These are phyloP conservation scores for Drosophila sordidapex DNA, from an alignment of 2,888 invertebrate genomes.

Conservation along the genomic window DNA sequence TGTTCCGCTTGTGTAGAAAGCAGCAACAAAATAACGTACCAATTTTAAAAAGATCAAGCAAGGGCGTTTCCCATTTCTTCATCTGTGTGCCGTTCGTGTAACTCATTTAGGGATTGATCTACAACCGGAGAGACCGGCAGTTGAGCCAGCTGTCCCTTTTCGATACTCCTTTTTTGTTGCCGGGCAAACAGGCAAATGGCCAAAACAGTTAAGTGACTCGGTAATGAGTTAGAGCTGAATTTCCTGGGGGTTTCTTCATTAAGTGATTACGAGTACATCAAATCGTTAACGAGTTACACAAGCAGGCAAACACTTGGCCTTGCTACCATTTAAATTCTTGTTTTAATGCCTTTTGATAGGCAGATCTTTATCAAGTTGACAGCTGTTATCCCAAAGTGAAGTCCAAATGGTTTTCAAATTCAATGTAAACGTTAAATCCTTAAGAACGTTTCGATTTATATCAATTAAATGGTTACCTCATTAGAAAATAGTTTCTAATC, in stretches of 20 bases:
- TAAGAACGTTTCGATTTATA: constrained; percentile 44
- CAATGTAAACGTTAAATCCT: constrained; percentile 35
- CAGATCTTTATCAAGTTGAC: constrained; percentile 53
- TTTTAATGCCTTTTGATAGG: constrained; percentile 27
- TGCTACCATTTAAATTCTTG: constrained; percentile 8
- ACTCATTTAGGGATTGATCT: constrained; percentile 53
- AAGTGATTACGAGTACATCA: constrained; percentile 49
- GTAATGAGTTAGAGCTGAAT: constrained; percentile 29
- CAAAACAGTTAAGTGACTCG: constrained; percentile 33
- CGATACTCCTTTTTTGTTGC: constrained; percentile 59
- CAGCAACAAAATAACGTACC: constrained; percentile 6
- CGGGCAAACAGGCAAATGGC: constrained; percentile 23
- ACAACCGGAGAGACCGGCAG: constrained; percentile 15
- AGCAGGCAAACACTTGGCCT: constrained; percentile 23
- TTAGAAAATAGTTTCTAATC: constrained; percentile 44
- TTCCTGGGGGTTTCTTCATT: constrained; percentile 32
- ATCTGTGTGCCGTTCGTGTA: neutral
- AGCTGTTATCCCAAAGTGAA: constrained; percentile 52
- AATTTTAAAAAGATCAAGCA: constrained; percentile 37
- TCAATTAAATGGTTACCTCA: constrained; percentile 61
- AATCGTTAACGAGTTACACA: constrained; percentile 43
- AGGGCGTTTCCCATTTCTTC: constrained; percentile 47
- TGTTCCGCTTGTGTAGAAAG: constrained; percentile 2
- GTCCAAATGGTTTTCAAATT: constrained; percentile 39
- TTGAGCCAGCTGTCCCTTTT: constrained; percentile 70